Percentiles rank a stretch among this genome's conserved stretches.
These are phyloP conservation scores for Varecia variegata DNA, from an alignment of 2,797 vertebrate species.

Conservation along the genomic window DNA sequence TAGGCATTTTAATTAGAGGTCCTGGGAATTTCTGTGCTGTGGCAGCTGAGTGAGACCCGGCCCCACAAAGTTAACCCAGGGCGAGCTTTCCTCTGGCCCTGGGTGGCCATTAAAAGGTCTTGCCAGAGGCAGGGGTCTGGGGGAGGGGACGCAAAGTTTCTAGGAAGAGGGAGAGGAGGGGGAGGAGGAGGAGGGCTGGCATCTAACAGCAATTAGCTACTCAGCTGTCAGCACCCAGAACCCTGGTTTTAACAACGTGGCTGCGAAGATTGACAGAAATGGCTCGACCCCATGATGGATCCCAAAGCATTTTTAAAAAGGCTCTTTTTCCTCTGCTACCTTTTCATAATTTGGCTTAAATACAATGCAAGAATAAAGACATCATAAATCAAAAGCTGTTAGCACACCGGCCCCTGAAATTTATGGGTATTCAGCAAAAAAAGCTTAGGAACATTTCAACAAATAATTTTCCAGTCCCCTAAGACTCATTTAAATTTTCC, in stretches of 20 bases:
- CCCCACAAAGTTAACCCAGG: neutral
- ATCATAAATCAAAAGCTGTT: slow-evolving; percentile 47
- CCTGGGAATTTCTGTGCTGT: neutral
- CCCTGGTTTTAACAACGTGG: neutral
- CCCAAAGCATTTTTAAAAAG: slow-evolving; percentile 53
- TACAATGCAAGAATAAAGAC: slow-evolving; percentile 32
- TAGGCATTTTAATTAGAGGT: slow-evolving; percentile 52
- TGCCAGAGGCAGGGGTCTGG: neutral
- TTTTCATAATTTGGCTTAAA: slow-evolving; percentile 60
- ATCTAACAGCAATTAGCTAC: slow-evolving; percentile 22
- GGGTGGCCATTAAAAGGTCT: neutral
- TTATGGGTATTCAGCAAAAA: slow-evolving; percentile 45
- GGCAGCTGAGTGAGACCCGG: neutral
- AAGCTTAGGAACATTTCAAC: slow-evolving; percentile 40
- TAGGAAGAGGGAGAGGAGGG: neutral
- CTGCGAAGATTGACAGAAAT: slow-evolving; percentile 29
- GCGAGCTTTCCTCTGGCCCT: neutral
- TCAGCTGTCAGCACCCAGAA: neutral
- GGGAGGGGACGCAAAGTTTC: neutral
- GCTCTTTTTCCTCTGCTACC: neutral
- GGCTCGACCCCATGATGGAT: neutral
- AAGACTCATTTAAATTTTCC: neutral
- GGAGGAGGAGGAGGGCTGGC: neutral
- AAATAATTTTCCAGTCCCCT: slow-evolving; percentile 28
- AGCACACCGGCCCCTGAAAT: neutral